Conservation (phyloP, 2,888 invertebrate genomes). For the Diloba caeruleocephala region DNA sequence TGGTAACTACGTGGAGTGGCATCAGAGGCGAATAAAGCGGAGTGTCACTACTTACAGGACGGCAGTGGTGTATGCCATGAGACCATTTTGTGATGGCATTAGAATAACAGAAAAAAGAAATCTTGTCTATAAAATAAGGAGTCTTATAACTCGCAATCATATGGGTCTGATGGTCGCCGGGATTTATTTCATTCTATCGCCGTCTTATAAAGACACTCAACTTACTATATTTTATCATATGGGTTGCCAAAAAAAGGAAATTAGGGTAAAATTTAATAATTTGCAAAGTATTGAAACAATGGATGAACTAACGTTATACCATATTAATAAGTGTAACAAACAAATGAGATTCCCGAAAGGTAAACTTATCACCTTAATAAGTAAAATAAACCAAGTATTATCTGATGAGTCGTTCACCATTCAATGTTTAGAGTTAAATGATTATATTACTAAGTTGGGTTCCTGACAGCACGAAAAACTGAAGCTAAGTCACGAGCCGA, state of each 20-base stretch:
- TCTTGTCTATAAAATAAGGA: slow-evolving; percentile 94
- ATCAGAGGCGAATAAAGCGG: slow-evolving; percentile 90
- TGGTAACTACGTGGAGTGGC: slow-evolving; percentile 94
- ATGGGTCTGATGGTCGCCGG: slow-evolving; percentile 95
- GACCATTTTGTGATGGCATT: slow-evolving; percentile 93
- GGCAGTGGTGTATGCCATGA: slow-evolving; percentile 93
- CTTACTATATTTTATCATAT: slow-evolving; percentile 94
- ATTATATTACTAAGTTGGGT: slow-evolving; percentile 93
- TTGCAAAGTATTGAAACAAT: neutral
- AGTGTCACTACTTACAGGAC: slow-evolving; percentile 72
- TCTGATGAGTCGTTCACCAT: slow-evolving; percentile 92
- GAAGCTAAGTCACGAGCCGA: neutral
- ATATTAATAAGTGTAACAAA: slow-evolving; percentile 88
- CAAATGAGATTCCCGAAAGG: slow-evolving; percentile 92
- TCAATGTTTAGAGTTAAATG: slow-evolving; percentile 93
- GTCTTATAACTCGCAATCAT: slow-evolving; percentile 93
- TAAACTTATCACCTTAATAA: slow-evolving; percentile 90
- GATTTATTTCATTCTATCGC: slow-evolving; percentile 93
- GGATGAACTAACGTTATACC: neutral
- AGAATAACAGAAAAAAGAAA: slow-evolving; percentile 96
- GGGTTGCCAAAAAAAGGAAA: slow-evolving; percentile 80
- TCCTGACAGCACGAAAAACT: slow-evolving; percentile 71
- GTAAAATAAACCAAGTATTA: slow-evolving; percentile 91
- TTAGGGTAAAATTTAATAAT: neutral
- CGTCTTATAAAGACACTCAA: slow-evolving; percentile 81